Base-by-base conservation (phyloP, 2,888 invertebrate species). In the Eledone cirrhosa region DNA sequence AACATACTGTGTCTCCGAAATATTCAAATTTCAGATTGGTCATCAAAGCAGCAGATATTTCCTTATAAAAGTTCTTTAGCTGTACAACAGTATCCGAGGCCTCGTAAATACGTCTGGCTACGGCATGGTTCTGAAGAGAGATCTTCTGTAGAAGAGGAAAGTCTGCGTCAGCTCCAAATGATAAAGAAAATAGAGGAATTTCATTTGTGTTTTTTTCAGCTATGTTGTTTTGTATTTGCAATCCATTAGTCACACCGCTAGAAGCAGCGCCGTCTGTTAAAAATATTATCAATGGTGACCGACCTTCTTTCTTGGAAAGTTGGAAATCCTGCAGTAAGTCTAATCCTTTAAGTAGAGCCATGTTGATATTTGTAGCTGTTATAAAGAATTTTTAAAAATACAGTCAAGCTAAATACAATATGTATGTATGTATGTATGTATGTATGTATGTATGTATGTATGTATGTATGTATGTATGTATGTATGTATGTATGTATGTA, bases 101-200 rank as follows among this genome's bases (percentile, higher is more conserved):
- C 88, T 94, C 94, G 90, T 94, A 94, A 83, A 95, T 94, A 89
- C 94, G 94, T 4, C 94, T 91, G 85, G 94, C 93, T 89, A 94
- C 93, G 7, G 94, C 95, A 48, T 92, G 91, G 90, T 94, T 94
- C 80, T 93, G 92, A n/a, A 93, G 90, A 0, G 94, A 81, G 22
- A 86, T 53, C 74, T 79, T 84, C 78, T 85, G 86, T 8, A 84
- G 81, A 31, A 87, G 77, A n/a, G 84, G 81, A 76, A 82, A 86
- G 77, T 87, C 87, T 16, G 86, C 86, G 29, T 81, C 78, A 47
- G 76, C 31, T 16, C 87, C 87, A 78, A 87, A 87, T 0, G 85
- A 86, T 13, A 87, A 81, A 16, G 83, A 82, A 77, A 84, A 86
- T 13, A 87, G 80, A 0, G 86, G 83, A n/a, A 85, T 81, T 2